Evolutionary conservation across 1,140 invertebrate genomes (phyloP).

Genomic region (Microplitis mediator): DNA sequence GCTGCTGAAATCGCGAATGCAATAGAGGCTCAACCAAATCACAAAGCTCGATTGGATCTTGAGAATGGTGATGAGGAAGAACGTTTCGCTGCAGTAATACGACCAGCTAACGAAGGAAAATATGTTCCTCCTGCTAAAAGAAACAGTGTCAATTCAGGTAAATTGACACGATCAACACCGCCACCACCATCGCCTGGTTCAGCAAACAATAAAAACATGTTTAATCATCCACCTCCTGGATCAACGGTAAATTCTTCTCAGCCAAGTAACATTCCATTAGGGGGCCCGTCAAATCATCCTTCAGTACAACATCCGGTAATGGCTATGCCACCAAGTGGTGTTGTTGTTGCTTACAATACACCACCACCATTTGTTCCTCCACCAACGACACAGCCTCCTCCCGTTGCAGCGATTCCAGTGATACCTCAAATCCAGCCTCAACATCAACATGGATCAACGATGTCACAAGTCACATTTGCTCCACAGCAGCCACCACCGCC

Average conservation of each 20-base stretch:
- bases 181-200: conserved; percentile 59
- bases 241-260: conserved; percentile 53
- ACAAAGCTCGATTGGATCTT: conserved; percentile 79
- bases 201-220: conserved; percentile 51
- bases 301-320: conserved; percentile 55
- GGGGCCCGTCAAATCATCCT: conserved; percentile 35
- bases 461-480: conserved; percentile 53
- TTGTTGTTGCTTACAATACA: conserved; percentile 53
- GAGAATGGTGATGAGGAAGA: conserved; percentile 94
- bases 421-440: conserved; percentile 59
- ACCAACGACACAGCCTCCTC: conserved; percentile 51
- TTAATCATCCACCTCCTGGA: conserved; percentile 52
- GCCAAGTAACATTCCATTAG: conserved; percentile 55
- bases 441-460: conserved; percentile 46
- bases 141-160: conserved; percentile 68
- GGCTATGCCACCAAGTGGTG: conserved; percentile 56
- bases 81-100: conserved; percentile 75
- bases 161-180: conserved; percentile 65
- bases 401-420: conserved; percentile 39
- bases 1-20: conserved; percentile 87
- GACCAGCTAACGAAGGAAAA: conserved; percentile 65
- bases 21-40: conserved; percentile 83
- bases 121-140: conserved; percentile 80
- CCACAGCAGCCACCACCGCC: conserved; percentile 41
- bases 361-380: conserved; percentile 57